These are phyloP conservation scores for Pempheris klunzingeri DNA, from an alignment of 2,797 vertebrate genomes.

Conservation along the genomic window DNA sequence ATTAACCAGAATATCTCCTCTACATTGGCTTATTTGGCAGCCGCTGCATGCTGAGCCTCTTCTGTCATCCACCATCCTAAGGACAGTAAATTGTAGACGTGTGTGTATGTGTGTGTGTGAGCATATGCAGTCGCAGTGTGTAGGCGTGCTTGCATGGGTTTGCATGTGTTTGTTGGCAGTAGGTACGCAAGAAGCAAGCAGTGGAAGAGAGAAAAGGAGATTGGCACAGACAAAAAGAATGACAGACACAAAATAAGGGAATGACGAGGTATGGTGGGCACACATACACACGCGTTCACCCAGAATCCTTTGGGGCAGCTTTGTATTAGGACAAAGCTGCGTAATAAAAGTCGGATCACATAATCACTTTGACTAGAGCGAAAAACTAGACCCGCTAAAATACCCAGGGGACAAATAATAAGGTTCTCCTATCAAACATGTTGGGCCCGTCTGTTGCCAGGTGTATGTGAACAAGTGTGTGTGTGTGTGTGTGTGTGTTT, in stretches of 20 bases:
- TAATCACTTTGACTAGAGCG: slow-evolving; percentile 83
- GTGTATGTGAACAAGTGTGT: slow-evolving; percentile 55
- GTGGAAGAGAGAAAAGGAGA: slow-evolving; percentile 34
- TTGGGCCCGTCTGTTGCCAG: slow-evolving; percentile 70
- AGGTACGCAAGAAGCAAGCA: slow-evolving; percentile 30
- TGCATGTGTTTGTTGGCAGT: slow-evolving; percentile 50
- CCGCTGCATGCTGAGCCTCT: slow-evolving; percentile 59
- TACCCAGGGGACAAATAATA: slow-evolving; percentile 83
- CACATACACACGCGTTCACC: slow-evolving; percentile 52
- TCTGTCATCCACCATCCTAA: slow-evolving; percentile 54
- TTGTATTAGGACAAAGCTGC: slow-evolving; percentile 80
- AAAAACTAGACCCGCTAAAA: slow-evolving; percentile 78
- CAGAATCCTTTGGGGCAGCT: slow-evolving; percentile 75
- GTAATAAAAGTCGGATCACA: slow-evolving; percentile 82
- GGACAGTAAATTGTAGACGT: slow-evolving; percentile 61
- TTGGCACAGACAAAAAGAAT: slow-evolving; percentile 28
- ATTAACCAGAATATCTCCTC: slow-evolving; percentile 71
- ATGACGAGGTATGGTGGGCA: slow-evolving; percentile 45
- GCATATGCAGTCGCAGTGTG: slow-evolving; percentile 44
- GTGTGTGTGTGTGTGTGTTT: slow-evolving; percentile 39
- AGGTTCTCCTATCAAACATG: slow-evolving; percentile 78
- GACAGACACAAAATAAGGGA: slow-evolving; percentile 54
- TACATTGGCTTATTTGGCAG: slow-evolving; percentile 62
- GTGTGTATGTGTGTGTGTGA: slow-evolving; percentile 27
- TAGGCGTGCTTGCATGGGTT: slow-evolving; percentile 51